Percentiles rank a stretch among this genome's conserved stretches.
These are phyloP conservation scores for Poeciliopsis gracilis DNA, from an alignment of 2,797 vertebrate genomes.

Conservation along the genomic window DNA sequence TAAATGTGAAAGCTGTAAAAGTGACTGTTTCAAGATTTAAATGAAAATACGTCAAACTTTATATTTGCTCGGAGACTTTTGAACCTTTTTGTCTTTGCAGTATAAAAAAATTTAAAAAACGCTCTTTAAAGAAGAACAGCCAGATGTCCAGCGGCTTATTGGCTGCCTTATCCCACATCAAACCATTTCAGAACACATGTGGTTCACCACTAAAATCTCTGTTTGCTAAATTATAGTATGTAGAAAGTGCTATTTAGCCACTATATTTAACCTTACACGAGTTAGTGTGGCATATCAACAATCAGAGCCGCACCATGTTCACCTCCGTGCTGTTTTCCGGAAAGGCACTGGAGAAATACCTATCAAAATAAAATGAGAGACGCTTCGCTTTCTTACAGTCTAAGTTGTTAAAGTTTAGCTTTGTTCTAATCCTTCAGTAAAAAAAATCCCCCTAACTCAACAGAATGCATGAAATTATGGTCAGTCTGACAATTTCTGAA, in stretches of 20 bases:
- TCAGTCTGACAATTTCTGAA: not conserved
- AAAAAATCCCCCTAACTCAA: not conserved
- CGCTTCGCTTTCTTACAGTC: not conserved
- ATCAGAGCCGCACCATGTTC: not conserved
- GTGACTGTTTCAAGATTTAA: not conserved
- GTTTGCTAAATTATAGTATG: conserved; percentile 22
- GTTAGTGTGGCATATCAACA: conserved; percentile 8
- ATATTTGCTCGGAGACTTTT: not conserved
- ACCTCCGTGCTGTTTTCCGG: not conserved
- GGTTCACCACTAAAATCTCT: conserved; percentile 21
- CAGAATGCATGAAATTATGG: not conserved
- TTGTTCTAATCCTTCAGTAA: not conserved
- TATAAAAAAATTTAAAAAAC: not conserved
- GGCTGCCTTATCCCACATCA: conserved; percentile 5
- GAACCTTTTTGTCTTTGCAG: not conserved
- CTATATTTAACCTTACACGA: conserved; percentile 18
- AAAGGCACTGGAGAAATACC: not conserved
- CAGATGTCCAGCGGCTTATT: conserved; percentile 5
- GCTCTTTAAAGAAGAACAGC: not conserved
- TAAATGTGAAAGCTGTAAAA: not conserved
- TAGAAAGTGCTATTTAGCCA: not conserved
- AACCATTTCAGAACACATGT: conserved; percentile 9
- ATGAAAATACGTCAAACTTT: not conserved
- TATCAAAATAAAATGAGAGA: not conserved
- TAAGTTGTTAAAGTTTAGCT: not conserved